A percentile compares a stretch with the other conserved stretches of the same genome.
Evolutionary conservation across 2,888 invertebrate genomes (phyloP).

Genomic region (Perdita meconis): DNA sequence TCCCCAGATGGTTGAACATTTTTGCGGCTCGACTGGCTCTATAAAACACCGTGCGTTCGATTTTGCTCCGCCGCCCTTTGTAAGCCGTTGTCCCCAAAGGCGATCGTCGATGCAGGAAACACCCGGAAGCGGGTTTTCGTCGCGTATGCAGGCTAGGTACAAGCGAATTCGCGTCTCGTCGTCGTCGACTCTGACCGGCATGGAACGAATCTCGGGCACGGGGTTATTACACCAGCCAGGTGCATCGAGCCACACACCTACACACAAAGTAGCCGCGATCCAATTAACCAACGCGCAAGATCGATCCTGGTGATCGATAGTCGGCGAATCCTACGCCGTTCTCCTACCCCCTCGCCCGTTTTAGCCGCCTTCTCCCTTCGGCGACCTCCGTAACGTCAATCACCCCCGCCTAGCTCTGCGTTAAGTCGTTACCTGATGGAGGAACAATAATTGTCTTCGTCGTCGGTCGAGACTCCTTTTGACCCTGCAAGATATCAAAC

Average conservation of each 20-base stretch:
- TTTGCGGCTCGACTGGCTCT: slow-evolving; percentile 29
- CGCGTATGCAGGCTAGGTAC: slow-evolving; percentile 25
- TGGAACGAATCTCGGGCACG: slow-evolving; percentile 62
- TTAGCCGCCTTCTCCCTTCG: slow-evolving; percentile 42
- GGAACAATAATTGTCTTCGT: slow-evolving; percentile 17
- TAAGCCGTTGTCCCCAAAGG: slow-evolving; percentile 40
- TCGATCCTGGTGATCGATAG: slow-evolving; percentile 61
- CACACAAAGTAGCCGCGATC: slow-evolving; percentile 61
- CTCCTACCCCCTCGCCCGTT: slow-evolving; percentile 38
- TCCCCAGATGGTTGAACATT: slow-evolving; percentile 3
- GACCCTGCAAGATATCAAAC: not conserved
- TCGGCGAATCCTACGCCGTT: slow-evolving; percentile 35
- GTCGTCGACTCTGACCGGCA: slow-evolving; percentile 17
- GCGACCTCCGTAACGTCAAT: slow-evolving; percentile 74
- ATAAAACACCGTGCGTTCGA: slow-evolving; percentile 38
- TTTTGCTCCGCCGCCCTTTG: slow-evolving; percentile 43
- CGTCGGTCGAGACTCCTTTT: not conserved
- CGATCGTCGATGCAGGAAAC: slow-evolving; percentile 43
- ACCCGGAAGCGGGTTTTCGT: slow-evolving; percentile 41
- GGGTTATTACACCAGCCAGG: slow-evolving; percentile 65
- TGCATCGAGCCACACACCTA: slow-evolving; percentile 24
- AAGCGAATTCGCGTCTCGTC: slow-evolving; percentile 8
- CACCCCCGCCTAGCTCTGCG: slow-evolving; percentile 67
- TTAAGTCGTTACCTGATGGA: slow-evolving; percentile 63
- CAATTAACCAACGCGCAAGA: slow-evolving; percentile 61